Evolutionary conservation across 2,888 invertebrate species (phyloP), one percentile per base, ranked within the genome.

Genomic region (Drosophila pullipes): DNA sequence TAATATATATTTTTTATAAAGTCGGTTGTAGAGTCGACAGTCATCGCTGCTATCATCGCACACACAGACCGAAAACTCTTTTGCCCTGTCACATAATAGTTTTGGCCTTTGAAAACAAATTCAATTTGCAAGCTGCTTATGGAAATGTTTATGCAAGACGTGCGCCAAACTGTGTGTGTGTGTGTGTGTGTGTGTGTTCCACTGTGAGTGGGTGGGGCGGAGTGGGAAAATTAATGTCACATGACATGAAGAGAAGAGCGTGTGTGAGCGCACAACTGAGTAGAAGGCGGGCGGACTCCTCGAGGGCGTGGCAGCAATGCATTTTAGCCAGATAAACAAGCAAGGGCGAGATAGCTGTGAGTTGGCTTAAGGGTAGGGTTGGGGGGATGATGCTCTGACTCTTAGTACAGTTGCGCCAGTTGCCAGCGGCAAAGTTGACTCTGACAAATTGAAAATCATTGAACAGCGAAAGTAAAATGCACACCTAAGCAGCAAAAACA

Each of bases 61-160:
- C 31, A 11, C 58, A 37, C 44, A 58, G 50, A 39, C 18, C 35
- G 49, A n/a, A 55, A 77, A 74, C 81, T 81, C 84, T 81, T 76
- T 83, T 74, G 69, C 61, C 49, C 49, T 65, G 39, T 65, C 82
- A 71, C 70, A 86, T 89, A 86, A 89, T 89, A 86, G 85, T 86
- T 86, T 89, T 89, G 89, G 88, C 85, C 89, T 86, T 87, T 87
- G 85, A 87, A 87, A 87, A 86, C 89, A 87, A 86, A 86, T 86
- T 86, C 88, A 86, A 86, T 86, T 87, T 86, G 77, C 76, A 85
- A 87, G 85, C 85, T 85, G 89, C 89, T 86, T 86, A 86, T 86
- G 88, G 80, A 89, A 89, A 89, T 86, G 85, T 86, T 86, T 89
- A 89, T 86, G 85, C 88, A 82, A 87, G 85, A 82, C 80, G 78